phyloP scores from a whole-genome alignment of 2,797 vertebrate genomes.

The Hemibagrus guttatus region DNA sequence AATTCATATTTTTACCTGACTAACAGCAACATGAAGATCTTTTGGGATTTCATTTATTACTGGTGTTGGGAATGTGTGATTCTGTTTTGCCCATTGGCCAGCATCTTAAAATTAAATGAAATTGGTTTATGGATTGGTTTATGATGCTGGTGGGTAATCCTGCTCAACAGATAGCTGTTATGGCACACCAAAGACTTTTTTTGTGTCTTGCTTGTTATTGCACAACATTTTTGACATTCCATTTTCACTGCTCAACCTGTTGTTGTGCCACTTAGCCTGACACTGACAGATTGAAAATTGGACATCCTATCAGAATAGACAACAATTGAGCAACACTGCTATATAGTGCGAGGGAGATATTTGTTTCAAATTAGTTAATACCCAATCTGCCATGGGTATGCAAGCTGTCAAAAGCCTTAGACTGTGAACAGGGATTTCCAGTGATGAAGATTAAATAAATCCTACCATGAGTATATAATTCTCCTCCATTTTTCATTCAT shows the following conservation, averaged over 20 bases:
- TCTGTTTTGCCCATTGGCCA: neutral
- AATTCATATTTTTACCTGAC: neutral
- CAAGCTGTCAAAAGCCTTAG: constrained; percentile 17
- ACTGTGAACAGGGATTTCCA: neutral
- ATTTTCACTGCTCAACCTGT: constrained; percentile 72
- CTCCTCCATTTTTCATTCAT: neutral
- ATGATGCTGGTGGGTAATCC: neutral
- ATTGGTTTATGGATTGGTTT: constrained; percentile 17
- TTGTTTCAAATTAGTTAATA: constrained; percentile 63
- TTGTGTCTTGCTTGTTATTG: constrained; percentile 72
- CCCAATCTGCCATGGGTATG: constrained; percentile 41
- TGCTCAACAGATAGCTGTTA: constrained; percentile 48
- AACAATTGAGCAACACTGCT: constrained; percentile 66
- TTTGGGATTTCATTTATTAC: neutral
- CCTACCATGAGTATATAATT: neutral
- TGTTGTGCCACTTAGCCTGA: constrained; percentile 75
- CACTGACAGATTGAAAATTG: constrained; percentile 77
- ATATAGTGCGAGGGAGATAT: constrained; percentile 58
- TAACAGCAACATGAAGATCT: neutral
- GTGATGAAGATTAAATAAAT: neutral
- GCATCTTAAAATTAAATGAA: neutral
- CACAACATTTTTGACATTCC: constrained; percentile 69
- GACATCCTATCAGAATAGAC: constrained; percentile 72
- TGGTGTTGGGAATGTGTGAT: neutral
- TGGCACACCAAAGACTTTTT: constrained; percentile 58